These are phyloP conservation scores for Trigoniulus corallinus DNA, from an alignment of 1,140 invertebrate species.

Conservation along the genomic window DNA sequence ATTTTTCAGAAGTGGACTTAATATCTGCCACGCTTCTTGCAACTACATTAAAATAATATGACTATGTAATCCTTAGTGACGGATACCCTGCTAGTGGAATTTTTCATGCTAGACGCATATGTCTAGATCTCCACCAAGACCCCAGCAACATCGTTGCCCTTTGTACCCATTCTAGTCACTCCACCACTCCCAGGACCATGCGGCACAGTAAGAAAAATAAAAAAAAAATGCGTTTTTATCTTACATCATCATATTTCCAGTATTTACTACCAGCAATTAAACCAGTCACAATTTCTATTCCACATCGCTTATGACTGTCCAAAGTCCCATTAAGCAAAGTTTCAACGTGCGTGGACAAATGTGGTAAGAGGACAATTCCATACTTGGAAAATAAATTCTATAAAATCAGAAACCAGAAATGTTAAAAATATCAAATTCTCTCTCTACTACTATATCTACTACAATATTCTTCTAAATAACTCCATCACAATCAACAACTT, in stretches of 20 bases:
- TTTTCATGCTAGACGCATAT: no score
- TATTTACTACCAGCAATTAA: constrained; percentile 62
- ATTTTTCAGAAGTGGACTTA: constrained; percentile 40
- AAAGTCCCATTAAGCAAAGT: constrained; percentile 45
- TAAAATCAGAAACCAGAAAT: constrained; percentile 12
- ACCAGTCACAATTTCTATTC: constrained; percentile 60
- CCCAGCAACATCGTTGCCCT: no score
- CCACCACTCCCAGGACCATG: no score
- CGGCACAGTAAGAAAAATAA: no score
- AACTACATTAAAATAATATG: constrained; percentile 20
- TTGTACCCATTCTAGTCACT: no score
- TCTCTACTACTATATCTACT: no score
- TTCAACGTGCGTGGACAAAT: constrained; percentile 46
- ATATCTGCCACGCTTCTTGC: constrained; percentile 35
- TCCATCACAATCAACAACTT: no score
- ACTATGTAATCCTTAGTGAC: background rate
- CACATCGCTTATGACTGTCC: constrained; percentile 65
- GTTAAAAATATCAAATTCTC: no score
- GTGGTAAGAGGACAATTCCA: constrained; percentile 42
- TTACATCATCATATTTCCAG: constrained; percentile 51
- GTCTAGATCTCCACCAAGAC: no score
- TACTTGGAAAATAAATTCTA: constrained; percentile 62
- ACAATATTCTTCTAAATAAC: no score
- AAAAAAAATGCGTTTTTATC: no score
- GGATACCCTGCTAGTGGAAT: no score